These are phyloP conservation scores for Melipona bicolor DNA, from an alignment of 2,888 invertebrate genomes.

Conservation along the genomic window DNA sequence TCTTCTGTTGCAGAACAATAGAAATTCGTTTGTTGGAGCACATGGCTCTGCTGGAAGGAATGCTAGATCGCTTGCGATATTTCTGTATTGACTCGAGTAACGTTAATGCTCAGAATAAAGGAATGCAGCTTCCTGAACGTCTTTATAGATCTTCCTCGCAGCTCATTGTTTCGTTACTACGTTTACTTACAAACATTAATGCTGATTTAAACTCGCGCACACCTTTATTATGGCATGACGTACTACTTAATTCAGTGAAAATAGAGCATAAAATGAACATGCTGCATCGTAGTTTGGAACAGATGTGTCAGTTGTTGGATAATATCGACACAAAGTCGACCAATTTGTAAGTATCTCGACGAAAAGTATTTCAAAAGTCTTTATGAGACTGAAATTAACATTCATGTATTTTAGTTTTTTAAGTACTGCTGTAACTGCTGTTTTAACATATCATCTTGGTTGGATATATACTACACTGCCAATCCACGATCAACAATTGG, in stretches of 20 bases:
- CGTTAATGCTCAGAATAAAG: conserved; percentile 55
- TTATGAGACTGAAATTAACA: background rate
- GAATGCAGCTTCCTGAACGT: conserved; percentile 72
- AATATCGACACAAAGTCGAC: conserved; percentile 93
- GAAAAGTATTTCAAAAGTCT: background rate
- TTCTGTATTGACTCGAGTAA: conserved; percentile 75
- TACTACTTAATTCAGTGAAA: conserved; percentile 77
- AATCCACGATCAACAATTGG: conserved; percentile 75
- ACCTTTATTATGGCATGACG: conserved; percentile 81
- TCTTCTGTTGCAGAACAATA: conserved; percentile 85
- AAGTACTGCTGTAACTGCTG: conserved; percentile 94
- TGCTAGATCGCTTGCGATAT: conserved; percentile 89
- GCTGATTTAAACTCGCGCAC: conserved; percentile 47
- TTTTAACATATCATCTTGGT: conserved; percentile 95
- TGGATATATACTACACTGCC: conserved; percentile 92
- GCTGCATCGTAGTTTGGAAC: conserved; percentile 76
- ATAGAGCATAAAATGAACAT: conserved; percentile 70
- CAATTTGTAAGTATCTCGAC: conserved; percentile 91
- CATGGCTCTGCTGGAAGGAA: conserved; percentile 90
- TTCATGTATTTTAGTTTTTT: conserved; percentile 89
- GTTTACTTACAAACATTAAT: conserved; percentile 73
- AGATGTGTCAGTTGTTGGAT: conserved; percentile 88
- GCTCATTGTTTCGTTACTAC: conserved; percentile 76
- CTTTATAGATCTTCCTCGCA: conserved; percentile 76
- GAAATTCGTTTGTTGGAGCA: conserved; percentile 92